These are phyloP conservation scores for Mylabris phalerata DNA, from an alignment of 1,140 invertebrate genomes.

Conservation along the genomic window DNA sequence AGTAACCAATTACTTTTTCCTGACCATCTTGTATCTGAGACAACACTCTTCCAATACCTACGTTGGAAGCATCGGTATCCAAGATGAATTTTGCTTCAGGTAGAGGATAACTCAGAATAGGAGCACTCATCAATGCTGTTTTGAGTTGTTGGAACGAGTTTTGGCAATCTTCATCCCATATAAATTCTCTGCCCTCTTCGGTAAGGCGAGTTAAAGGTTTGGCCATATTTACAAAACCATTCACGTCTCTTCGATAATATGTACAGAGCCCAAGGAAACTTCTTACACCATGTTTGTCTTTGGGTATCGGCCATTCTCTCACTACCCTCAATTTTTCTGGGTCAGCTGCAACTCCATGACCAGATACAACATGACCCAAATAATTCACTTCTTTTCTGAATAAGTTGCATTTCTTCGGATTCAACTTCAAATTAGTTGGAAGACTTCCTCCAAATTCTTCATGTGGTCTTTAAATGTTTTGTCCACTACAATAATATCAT, in stretches of 20 bases:
- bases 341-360: constrained; percentile 21
- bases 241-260: constrained; percentile 24
- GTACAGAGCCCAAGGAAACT: constrained; percentile 21
- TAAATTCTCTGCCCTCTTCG: constrained; percentile 10
- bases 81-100: constrained; percentile 22
- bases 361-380: constrained; percentile 25
- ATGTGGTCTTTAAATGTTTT: constrained; percentile 19
- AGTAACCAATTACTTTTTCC: constrained; percentile 26
- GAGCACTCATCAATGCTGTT: constrained; percentile 15
- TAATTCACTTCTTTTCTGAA: not conserved
- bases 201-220: not conserved
- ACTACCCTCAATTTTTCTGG: constrained; percentile 20
- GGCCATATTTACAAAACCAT: not conserved
- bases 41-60: constrained; percentile 23
- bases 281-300: too few species aligned
- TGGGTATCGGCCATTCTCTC: constrained; percentile 19
- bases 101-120: constrained; percentile 27
- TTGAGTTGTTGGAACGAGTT: too few species aligned
- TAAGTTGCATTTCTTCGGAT: constrained; percentile 14
- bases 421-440: constrained; percentile 3
- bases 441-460: constrained; percentile 16
- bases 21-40: constrained; percentile 19
- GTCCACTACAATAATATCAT: constrained; percentile 32
- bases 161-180: constrained; percentile 17
- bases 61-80: constrained; percentile 20